Evolutionary conservation across 2,113 vertebrate genomes (phyloP), one percentile per base, ranked within the genome.

Genomic region (Aix galericulata): DNA sequence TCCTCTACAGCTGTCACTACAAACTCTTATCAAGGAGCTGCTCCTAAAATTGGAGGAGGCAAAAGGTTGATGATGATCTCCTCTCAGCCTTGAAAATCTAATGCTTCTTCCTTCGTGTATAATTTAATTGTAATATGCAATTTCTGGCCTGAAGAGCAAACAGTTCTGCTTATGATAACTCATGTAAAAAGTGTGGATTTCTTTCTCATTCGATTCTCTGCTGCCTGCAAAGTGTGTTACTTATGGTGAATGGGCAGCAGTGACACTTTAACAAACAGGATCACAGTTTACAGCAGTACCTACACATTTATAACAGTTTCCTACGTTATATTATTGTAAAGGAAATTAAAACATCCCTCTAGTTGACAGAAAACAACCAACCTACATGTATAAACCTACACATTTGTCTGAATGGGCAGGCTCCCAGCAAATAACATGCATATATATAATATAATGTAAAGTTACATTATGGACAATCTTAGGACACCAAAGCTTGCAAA

Each of bases 401-500:
- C 6, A 9, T 64, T 73, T 42, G 13, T 36, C 20, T 66, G 52
- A 81, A 81, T 81, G 31, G 42, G 56, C 25, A 73, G 31, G 20
- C 21, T 42, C 23, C 16, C 16, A 26, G 31, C 66, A 66, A 81
- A 31, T 66, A 38, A 64, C 25, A 23, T 50, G 25, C 8, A 23
- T 40, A 23, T 50, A 62, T 79, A 9, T 4, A 4, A 58, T 40
- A 13, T n/a, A 73, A 34, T 25, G 8, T 64, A 48, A 80, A 79
- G n/a, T 56, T 56, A 67, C 67, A 98, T 98, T 94, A 98, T 98
- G 69, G 98, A 99, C 14, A 99, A 94, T 78, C 97, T 97, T 46
- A 99, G 96, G 23, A 99, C 97, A 17, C 98, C 98, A 40, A 99
- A 99, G 97, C 99, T 99, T 64, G 99, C 99, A 92, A 99, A 99